Conservation (phyloP, 2,797 vertebrate species). For the Sebastes nivosus region DNA sequence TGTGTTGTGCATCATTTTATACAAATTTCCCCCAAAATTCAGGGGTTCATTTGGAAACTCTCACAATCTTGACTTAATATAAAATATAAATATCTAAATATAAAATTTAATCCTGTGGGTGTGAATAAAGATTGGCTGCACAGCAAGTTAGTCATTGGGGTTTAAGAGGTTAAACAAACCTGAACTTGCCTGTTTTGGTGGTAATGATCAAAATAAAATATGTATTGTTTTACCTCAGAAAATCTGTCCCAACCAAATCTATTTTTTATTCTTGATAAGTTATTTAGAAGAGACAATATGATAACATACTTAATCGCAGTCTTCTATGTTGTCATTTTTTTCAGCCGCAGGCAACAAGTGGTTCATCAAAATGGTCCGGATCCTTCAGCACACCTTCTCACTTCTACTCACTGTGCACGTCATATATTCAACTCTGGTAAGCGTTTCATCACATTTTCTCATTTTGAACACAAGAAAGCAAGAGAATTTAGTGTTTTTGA, state of each 20-base stretch:
- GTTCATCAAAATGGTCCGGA: constrained; percentile 65
- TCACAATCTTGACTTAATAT: not conserved
- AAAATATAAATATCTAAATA: not conserved
- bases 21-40: not conserved
- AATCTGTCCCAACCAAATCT: not conserved
- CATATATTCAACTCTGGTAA: constrained; percentile 67
- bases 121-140: not conserved
- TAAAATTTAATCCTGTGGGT: not conserved
- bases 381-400: constrained; percentile 52
- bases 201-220: not conserved
- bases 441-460: not conserved
- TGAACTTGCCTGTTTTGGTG: not conserved
- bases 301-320: not conserved
- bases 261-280: not conserved
- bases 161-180: constrained; percentile 2
- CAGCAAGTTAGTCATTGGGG: not conserved
- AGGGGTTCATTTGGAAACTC: not conserved
- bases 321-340: not conserved
- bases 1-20: not conserved
- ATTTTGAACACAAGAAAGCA: too few species aligned
- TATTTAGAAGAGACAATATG: not conserved
- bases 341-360: constrained; percentile 35
- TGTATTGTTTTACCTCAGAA: not conserved
- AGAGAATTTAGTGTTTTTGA: not conserved
- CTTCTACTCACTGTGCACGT: constrained; percentile 59